A percentile compares a stretch with the other conserved stretches of the same genome.
These are phyloP conservation scores for Diarsia dahlii DNA, from an alignment of 2,888 invertebrate genomes.

Conservation along the genomic window DNA sequence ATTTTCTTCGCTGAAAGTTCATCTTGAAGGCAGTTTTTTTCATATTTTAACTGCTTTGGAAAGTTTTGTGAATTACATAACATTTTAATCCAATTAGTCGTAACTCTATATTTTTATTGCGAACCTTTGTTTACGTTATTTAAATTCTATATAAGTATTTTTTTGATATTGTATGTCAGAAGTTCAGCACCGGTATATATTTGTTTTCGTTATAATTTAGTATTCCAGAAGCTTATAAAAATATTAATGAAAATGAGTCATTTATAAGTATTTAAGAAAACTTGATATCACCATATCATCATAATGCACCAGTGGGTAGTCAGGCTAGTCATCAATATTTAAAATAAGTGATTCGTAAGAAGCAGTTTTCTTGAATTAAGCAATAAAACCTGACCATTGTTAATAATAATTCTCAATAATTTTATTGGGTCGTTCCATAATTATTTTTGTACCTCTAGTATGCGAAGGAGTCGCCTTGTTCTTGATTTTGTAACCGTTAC, in stretches of 20 bases:
- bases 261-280: too few species aligned
- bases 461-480: conserved; percentile 4
- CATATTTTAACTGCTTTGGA: conserved; percentile 6
- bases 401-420: background rate
- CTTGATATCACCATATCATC: too few species aligned
- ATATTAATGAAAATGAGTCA: too few species aligned
- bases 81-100: background rate
- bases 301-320: background rate
- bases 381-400: background rate
- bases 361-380: conserved; percentile 4
- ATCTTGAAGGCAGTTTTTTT: conserved; percentile 41
- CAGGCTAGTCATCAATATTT: background rate
- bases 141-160: too few species aligned
- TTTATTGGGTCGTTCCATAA: background rate
- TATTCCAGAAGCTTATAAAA: too few species aligned
- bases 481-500: conserved; percentile 10
- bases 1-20: conserved; percentile 52
- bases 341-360: background rate
- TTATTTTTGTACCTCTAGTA: background rate
- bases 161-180: too few species aligned
- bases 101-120: background rate
- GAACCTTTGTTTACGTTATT: too few species aligned
- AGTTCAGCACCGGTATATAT: too few species aligned
- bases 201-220: too few species aligned
- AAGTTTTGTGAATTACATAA: conserved; percentile 19